Conservation (phyloP, 30 jellyfish, hydroid and myxozoan genomes). For the Nemopilema nomurai region DNA sequence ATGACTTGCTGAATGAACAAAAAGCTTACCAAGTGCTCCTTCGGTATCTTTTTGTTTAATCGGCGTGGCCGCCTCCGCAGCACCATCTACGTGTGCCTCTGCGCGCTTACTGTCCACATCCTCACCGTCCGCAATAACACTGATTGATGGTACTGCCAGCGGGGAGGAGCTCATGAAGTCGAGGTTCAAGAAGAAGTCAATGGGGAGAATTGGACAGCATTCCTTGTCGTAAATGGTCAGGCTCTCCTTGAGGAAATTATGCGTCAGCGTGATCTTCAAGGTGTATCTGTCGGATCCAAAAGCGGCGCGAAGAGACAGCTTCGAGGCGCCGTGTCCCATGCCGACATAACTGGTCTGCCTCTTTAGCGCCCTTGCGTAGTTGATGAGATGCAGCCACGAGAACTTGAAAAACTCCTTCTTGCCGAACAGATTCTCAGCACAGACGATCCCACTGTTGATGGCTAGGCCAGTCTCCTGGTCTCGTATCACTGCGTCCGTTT, state of each 20-base stretch:
- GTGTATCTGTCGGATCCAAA: conserved; percentile 33
- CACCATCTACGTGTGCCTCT: conserved; percentile 11
- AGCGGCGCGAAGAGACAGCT: conserved; percentile 52
- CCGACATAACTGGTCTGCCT: conserved; percentile 57
- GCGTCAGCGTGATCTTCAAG: conserved; percentile 44
- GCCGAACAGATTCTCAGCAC: conserved; percentile 41
- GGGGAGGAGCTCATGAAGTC: conserved; percentile 2
- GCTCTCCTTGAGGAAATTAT: conserved; percentile 39
- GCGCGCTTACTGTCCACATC: conserved; percentile 29
- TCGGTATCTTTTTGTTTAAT: conserved; percentile 21
- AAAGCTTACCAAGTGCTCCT: neutral
- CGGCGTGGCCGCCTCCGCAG: conserved; percentile 1
- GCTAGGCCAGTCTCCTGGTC: conserved; percentile 20
- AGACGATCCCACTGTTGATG: conserved; percentile 47
- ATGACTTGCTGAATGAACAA: no score
- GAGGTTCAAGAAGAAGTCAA: conserved; percentile 43
- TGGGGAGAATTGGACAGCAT: conserved; percentile 84
- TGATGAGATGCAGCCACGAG: conserved; percentile 77
- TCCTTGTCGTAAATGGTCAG: conserved; percentile 64
- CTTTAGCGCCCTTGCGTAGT: conserved; percentile 47
- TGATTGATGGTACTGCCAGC: conserved; percentile 27
- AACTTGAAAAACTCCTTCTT: conserved; percentile 32
- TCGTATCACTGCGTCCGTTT: conserved; percentile 30
- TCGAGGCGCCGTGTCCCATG: conserved; percentile 59
- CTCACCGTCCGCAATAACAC: conserved; percentile 23